These are phyloP conservation scores for Saccopteryx leptura DNA, from an alignment of 2,113 vertebrate species.

Conservation along the genomic window DNA sequence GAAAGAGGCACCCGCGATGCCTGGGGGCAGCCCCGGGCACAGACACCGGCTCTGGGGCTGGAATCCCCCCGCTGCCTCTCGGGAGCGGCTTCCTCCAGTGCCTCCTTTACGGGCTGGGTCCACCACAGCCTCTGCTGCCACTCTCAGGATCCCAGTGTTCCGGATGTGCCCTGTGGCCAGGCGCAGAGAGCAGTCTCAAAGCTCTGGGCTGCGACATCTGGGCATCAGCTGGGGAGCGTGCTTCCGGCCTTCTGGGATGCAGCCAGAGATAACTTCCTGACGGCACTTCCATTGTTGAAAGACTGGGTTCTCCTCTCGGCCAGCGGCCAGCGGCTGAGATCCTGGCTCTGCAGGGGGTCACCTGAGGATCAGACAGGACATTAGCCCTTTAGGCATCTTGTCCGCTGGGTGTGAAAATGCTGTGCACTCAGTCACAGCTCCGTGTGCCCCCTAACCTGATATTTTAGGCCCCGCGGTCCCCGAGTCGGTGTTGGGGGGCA, in stretches of 20 bases:
- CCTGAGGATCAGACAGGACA: background rate
- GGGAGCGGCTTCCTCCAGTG: background rate
- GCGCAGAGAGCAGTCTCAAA: background rate
- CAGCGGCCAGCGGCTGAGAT: background rate
- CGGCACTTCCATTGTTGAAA: background rate
- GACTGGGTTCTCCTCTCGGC: background rate
- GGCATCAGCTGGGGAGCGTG: rapidly evolving
- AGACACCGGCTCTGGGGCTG: background rate
- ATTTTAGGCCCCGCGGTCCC: background rate
- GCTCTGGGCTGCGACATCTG: background rate
- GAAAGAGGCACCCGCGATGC: rapidly evolving
- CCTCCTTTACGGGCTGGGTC: background rate
- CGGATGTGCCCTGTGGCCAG: background rate
- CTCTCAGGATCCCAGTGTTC: background rate
- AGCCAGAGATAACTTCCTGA: too few relatives aligned
- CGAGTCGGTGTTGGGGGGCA: rapidly evolving
- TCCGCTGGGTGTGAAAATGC: background rate
- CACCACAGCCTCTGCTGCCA: rapidly evolving
- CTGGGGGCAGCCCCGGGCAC: background rate
- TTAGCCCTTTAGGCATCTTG: background rate
- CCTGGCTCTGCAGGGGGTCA: background rate
- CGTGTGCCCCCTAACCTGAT: too few relatives aligned
- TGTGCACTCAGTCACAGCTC: background rate
- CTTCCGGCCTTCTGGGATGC: rapidly evolving
- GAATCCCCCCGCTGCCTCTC: background rate